Percentiles rank a stretch among this genome's conserved stretches.
phyloP scores from a whole-genome alignment of 2,113 vertebrate genomes.

The Lates calcarifer region DNA sequence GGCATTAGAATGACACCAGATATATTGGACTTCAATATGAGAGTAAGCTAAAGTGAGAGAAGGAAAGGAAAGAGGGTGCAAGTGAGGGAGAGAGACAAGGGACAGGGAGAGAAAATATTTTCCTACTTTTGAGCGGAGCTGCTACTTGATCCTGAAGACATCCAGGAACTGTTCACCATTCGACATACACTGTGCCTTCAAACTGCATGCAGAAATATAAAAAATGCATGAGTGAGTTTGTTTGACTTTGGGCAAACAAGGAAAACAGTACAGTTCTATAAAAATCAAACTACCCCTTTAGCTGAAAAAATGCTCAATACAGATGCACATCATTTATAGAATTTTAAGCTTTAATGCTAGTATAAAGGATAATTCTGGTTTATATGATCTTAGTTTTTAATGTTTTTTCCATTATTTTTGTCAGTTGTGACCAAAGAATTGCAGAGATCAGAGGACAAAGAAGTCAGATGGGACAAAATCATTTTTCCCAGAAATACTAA shows the following conservation, averaged over 20 bases:
- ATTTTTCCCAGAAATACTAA: too few species aligned
- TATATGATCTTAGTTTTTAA: neutral
- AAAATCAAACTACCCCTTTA: neutral
- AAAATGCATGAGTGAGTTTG: neutral
- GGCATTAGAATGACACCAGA: neutral
- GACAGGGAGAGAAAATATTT: neutral
- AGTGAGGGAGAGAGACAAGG: neutral
- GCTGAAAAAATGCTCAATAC: too few species aligned
- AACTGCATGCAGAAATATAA: neutral
- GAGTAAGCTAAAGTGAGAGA: neutral
- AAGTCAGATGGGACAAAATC: too few species aligned
- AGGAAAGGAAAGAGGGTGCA: neutral
- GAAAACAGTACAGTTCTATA: neutral
- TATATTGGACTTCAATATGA: slow-evolving; percentile 1
- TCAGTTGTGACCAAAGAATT: too few species aligned
- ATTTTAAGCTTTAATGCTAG: too few species aligned
- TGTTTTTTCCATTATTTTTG: too few species aligned
- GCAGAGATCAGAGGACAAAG: too few species aligned
- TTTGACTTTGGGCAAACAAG: neutral
- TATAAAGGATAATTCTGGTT: neutral
- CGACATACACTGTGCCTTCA: neutral
- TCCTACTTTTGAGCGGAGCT: neutral
- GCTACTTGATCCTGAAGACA: neutral
- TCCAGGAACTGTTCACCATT: neutral
- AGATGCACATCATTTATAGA: too few species aligned